Evolutionary conservation across 1,140 invertebrate species (phyloP).

Genomic region (Himalopsyche phryganea): DNA sequence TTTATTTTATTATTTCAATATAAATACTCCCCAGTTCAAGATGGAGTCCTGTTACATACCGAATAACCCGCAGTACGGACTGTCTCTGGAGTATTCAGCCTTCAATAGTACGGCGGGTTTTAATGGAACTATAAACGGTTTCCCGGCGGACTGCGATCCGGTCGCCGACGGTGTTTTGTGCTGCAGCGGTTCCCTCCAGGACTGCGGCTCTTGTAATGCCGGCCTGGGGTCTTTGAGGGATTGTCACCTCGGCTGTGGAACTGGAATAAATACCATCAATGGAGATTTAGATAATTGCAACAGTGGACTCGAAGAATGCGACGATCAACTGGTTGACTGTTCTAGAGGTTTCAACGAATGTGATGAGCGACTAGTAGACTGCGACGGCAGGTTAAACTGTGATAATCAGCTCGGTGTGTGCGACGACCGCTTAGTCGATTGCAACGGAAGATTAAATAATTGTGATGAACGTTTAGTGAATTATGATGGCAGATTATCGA

Average conservation of each 20-base stretch:
- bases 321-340: slow-evolving; percentile 4
- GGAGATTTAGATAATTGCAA: slow-evolving; percentile 19
- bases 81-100: slow-evolving; percentile 41
- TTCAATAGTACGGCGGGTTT: slow-evolving; percentile 41
- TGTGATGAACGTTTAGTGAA: slow-evolving; percentile 3
- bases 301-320: slow-evolving; percentile 3
- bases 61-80: slow-evolving; percentile 52
- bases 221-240: slow-evolving; percentile 37
- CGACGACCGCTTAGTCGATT: slow-evolving; percentile 7
- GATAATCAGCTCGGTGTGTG: slow-evolving; percentile 20
- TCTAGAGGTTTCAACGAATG: slow-evolving; percentile 12
- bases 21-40: slow-evolving; percentile 20
- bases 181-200: slow-evolving; percentile 42
- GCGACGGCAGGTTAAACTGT: slow-evolving; percentile 16
- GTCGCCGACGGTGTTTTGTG: slow-evolving; percentile 21
- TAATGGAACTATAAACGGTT: slow-evolving; percentile 12
- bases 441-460: slow-evolving; percentile 13
- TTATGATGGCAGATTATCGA: slow-evolving; percentile 9
- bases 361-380: slow-evolving; percentile 7
- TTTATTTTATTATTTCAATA: neutral
- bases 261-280: slow-evolving; percentile 15
- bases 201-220: slow-evolving; percentile 37
- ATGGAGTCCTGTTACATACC: slow-evolving; percentile 52
- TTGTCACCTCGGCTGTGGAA: slow-evolving; percentile 14
- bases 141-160: slow-evolving; percentile 13